Evolutionary conservation across 2,797 vertebrate genomes (phyloP), one percentile per base, ranked within the genome.

Genomic region (Pipistrellus kuhlii): DNA sequence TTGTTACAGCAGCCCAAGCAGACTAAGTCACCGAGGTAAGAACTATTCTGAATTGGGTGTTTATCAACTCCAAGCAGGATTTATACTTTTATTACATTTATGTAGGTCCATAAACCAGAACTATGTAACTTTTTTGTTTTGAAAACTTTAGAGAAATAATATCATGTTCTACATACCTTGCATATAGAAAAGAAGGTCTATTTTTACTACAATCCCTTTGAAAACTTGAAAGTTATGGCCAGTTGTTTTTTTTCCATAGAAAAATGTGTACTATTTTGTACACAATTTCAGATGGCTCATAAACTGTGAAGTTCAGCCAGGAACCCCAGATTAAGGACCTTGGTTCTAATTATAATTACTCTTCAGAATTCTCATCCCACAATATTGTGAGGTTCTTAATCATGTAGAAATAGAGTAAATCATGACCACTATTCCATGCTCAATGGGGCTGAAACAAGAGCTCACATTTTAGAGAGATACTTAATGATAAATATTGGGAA

Each of bases 131-230:
- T 32, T 87, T 66, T 62, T 68, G 93, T 35, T 90, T 46, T 35
- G 35, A 51, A 90, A 48, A 82, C 3, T 27, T 76, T 57, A 20
- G 62, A 32, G 84, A 85, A 76, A 73, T 82, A 72, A 55, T 71
- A 14, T 59, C 32, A 41, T 77, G 18, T 13, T 78, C 10, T 72
- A 55, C 20, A 64, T 53, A 57, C 10, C 46, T 38, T n/a, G 57
- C 35, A 35, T 32, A 78, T 89, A 86, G 30, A 46, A 94, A 89
- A 86, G 41, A 93, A 72, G 8, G 15, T 76, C 71, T 83, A 44
- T 92, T 90, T 90, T 69, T 44, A 84, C 64, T 62, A 90, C 3
- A 64, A 62, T 15, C 64, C 38, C 27, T 85, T 90, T 86, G 71
- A 86, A 92, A 86, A 77, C 83, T 62, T 62, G 85, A 81, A 88